Percentiles rank a stretch among this genome's conserved stretches.
These are phyloP conservation scores for Aleiodes testaceus DNA, from an alignment of 2,888 invertebrate species.

Conservation along the genomic window DNA sequence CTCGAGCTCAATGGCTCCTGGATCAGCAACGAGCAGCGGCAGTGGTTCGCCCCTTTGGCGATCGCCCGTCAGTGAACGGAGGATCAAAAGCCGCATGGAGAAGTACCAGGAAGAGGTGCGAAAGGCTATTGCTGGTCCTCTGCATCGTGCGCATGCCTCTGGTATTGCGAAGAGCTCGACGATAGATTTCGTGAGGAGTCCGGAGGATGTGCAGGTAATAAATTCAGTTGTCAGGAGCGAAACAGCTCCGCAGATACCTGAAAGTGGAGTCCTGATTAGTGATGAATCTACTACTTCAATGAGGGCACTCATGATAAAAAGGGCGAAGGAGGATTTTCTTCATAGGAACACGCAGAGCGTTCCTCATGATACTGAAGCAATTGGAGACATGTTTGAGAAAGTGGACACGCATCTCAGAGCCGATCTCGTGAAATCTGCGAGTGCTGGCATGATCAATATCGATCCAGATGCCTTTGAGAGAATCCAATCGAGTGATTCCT, in stretches of 20 bases:
- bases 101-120: conserved; percentile 73
- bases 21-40: conserved; percentile 73
- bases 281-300: conserved; percentile 11
- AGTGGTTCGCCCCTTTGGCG: conserved; percentile 80
- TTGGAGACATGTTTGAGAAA: conserved; percentile 34
- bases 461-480: conserved; percentile 78
- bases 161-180: conserved; percentile 78
- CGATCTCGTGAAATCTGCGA: conserved; percentile 81
- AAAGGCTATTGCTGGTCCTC: conserved; percentile 57
- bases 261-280: neutral
- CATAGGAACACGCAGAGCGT: conserved; percentile 33
- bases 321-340: conserved; percentile 84
- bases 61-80: conserved; percentile 78
- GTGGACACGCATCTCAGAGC: conserved; percentile 33
- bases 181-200: conserved; percentile 72
- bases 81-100: conserved; percentile 75
- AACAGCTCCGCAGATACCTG: conserved; percentile 24
- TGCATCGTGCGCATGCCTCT: neutral
- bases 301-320: conserved; percentile 64
- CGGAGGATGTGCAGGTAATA: conserved; percentile 50
- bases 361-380: neutral
- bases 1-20: conserved; percentile 19
- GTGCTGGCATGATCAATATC: conserved; percentile 85
- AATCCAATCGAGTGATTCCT: conserved; percentile 63
- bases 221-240: conserved; percentile 9